Conservation (phyloP, 2,113 vertebrate species). For the Lepisosteus osseus region DNA sequence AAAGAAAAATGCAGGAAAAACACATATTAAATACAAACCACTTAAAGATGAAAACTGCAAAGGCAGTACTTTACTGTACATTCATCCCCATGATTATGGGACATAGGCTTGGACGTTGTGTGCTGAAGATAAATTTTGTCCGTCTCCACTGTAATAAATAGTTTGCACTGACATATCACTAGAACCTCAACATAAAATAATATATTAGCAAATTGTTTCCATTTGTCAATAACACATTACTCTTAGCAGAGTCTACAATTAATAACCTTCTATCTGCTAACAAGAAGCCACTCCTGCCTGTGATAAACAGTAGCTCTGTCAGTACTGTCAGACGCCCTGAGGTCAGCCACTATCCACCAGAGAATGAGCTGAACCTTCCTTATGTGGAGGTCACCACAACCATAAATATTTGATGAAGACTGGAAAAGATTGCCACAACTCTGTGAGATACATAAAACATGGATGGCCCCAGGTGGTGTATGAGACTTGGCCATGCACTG, state of each 20-base stretch:
- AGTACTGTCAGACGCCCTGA: background rate
- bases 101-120: too few relatives aligned
- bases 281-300: too few relatives aligned
- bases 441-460: conserved; percentile 42
- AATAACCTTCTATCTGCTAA: too few relatives aligned
- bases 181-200: background rate
- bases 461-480: conserved; percentile 53
- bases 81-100: too few relatives aligned
- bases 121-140: too few relatives aligned
- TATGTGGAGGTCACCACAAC: conserved; percentile 28
- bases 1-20: too few relatives aligned
- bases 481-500: conserved; percentile 14
- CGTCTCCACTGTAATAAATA: too few relatives aligned
- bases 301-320: too few relatives aligned
- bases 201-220: background rate
- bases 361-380: conserved; percentile 21
- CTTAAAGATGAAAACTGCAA: too few relatives aligned
- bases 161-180: background rate
- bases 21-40: too few relatives aligned
- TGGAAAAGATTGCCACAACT: conserved; percentile 41
- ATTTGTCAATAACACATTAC: conserved; percentile 10
- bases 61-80: too few relatives aligned
- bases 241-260: conserved; percentile 16
- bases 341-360: conserved; percentile 24
- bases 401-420: conserved; percentile 65